Base-by-base conservation (phyloP, 2,797 vertebrate genomes). In the Lepilemur ruficaudatus region DNA sequence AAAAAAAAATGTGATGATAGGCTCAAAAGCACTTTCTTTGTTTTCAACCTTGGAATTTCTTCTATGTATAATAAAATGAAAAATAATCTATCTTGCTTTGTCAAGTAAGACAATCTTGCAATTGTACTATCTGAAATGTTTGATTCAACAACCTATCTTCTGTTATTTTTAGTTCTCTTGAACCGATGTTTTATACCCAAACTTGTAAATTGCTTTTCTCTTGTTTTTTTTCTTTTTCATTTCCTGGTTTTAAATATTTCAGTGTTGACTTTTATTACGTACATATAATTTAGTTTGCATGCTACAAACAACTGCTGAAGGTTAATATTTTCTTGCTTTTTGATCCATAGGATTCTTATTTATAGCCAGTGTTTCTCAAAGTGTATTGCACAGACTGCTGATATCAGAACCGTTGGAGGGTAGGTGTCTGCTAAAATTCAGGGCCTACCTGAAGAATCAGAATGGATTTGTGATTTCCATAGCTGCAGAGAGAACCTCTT, bases 51-150 rank as follows among this genome's bases (percentile, higher is more conserved):
- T 76, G 9, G 13, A n/a, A 38, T 75, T 75, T 61, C 23, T 84
- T 61, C 30, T 89, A 2, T 15, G 11, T 84, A 13, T 15, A 52
- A 43, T n/a, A 85, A 28, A 76, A 73, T 79, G 55, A 67, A 43
- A 69, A n/a, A 43, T 55, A 15, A 25, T 32, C 25, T 35, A 35
- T 84, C 82, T 79, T 79, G 32, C 38, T 63, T 80, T 80, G 50
- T 83, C 70, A 91, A 48, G 28, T 84, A n/a, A 88, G 76, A 65
- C 41, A 32, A 43, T 55, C 73, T 69, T 84, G 52, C n/a, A 88
- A 43, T 28, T 63, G 52, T 9, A 41, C 28, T 28, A n/a, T 57
- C 72, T 75, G 67, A 81, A 50, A 59, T 59, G n/a, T 80, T 76
- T 78, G 52, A 38, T 70, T 87, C 55, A 52, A 46, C n/a, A 63